Evolutionary conservation across 2,888 invertebrate genomes (phyloP), one percentile per base, ranked within the genome.

Genomic region (Andrena haemorrhoa): DNA sequence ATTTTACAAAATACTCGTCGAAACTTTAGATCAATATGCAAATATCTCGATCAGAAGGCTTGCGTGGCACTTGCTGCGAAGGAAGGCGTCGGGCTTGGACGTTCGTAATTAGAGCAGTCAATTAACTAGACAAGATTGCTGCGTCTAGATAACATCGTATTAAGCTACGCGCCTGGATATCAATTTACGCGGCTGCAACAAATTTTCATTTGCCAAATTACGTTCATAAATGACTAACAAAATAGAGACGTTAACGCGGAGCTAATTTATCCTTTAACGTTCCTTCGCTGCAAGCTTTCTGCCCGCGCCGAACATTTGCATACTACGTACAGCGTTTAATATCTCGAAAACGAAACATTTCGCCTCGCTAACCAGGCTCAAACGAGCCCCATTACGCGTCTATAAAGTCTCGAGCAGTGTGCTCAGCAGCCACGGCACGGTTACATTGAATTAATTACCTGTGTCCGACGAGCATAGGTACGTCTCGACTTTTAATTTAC

Each of bases 11-110:
- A 2, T 29, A 33, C 20, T 10, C 8, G 51, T 23, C 47, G 26
- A 29, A 58, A n/a, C 41, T 31, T 47, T 16, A 33, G 35, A 75
- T 68, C 65, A 47, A 47, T 77, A 77, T 84, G 83, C 73, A 83
- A 84, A 83, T 83, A 29, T 33, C n/a, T 35, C 41, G 12, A 26
- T 51, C 41, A n/a, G 16, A 41, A 41, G 16, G 41, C 47, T 53
- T 47, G 63, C 31, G 58, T 66, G 60, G 49, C 60, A 69, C 58
- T 75, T 72, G 77, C 51, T 69, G 61, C 64, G 4, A 60, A 29
- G 60, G 56, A 66, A 71, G 63, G 20, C 29, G 53, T 51, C 60
- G 64, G 47, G 35, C 35, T 76, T 58, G 53, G 51, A 71, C 65
- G 56, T 56, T 66, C 65, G 26, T 47, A 73, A 84, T 73, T 35